A percentile compares a stretch with the other conserved stretches of the same genome.
These are phyloP conservation scores for Clusia tigrina DNA, from an alignment of 2,888 invertebrate genomes.

Conservation along the genomic window DNA sequence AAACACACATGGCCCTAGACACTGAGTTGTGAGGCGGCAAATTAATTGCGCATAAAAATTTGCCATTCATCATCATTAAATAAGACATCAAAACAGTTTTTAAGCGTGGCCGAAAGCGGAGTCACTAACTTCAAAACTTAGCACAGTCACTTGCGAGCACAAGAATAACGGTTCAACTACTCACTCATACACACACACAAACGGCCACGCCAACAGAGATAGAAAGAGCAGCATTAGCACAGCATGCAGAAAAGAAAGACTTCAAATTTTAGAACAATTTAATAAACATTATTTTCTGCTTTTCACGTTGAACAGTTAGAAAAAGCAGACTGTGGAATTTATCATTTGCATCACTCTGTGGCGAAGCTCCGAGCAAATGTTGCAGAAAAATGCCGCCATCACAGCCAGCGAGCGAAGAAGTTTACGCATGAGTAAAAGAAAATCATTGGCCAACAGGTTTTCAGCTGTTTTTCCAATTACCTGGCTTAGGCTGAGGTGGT, in stretches of 20 bases:
- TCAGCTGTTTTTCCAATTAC: not conserved
- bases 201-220: too few relatives aligned
- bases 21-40: slow-evolving; percentile 16
- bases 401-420: not conserved
- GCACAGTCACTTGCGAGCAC: not conserved
- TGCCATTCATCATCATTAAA: slow-evolving; percentile 39
- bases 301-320: not conserved
- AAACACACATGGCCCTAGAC: not conserved
- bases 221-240: too few relatives aligned
- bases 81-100: slow-evolving; percentile 37
- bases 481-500: not conserved
- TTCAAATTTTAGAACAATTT: not conserved
- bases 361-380: not conserved
- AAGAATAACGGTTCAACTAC: not conserved
- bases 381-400: slow-evolving; percentile 6
- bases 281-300: slow-evolving; percentile 3
- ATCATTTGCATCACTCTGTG: not conserved
- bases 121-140: not conserved
- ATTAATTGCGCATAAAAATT: slow-evolving; percentile 40
- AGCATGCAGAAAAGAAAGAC: not conserved
- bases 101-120: not conserved
- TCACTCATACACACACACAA: not conserved
- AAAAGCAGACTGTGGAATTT: too few relatives aligned
- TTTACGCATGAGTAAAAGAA: slow-evolving; percentile 1
- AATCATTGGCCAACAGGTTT: slow-evolving; percentile 6